These are phyloP conservation scores for Pinna nobilis DNA, from an alignment of 1,140 invertebrate species.

Conservation along the genomic window DNA sequence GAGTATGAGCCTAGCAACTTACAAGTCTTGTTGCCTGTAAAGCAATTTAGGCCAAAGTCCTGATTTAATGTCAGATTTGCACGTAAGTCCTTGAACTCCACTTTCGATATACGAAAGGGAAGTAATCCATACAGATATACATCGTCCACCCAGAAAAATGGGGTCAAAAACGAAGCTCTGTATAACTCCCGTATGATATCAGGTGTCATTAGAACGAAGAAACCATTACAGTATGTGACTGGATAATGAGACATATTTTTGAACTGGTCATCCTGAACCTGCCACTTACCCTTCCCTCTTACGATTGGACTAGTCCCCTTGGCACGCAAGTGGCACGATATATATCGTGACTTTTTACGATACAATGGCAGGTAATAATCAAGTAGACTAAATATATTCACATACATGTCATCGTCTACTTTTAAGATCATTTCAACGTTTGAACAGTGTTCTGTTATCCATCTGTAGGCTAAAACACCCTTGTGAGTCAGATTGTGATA, in stretches of 20 bases:
- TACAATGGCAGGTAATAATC: conserved; percentile 21
- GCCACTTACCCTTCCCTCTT: conserved; percentile 28
- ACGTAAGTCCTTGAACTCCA: conserved; percentile 39
- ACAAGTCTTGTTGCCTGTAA: conserved; percentile 23
- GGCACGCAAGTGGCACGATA: conserved; percentile 47
- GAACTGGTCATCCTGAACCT: conserved; percentile 33
- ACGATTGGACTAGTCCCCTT: conserved; percentile 46
- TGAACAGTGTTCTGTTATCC: conserved; percentile 82
- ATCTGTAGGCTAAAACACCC: conserved; percentile 89
- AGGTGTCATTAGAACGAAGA: conserved; percentile 66
- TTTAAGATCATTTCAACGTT: conserved; percentile 85
- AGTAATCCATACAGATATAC: conserved; percentile 70
- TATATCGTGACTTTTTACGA: conserved; percentile 20
- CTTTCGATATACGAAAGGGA: conserved; percentile 39
- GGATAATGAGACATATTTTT: conserved; percentile 38
- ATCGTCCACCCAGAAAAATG: conserved; percentile 72
- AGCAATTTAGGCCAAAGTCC: conserved; percentile 44
- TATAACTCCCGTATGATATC: conserved; percentile 67
- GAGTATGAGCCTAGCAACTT: conserved; percentile 20
- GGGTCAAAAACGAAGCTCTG: conserved; percentile 47
- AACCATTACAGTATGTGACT: conserved; percentile 69
- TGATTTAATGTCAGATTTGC: conserved; percentile 43
- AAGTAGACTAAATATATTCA: conserved; percentile 80
- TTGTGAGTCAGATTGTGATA: conserved; percentile 64
- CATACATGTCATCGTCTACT: conserved; percentile 91